Evolutionary conservation across 2,113 vertebrate genomes (phyloP).

Genomic region (Heloderma charlesbogerti): DNA sequence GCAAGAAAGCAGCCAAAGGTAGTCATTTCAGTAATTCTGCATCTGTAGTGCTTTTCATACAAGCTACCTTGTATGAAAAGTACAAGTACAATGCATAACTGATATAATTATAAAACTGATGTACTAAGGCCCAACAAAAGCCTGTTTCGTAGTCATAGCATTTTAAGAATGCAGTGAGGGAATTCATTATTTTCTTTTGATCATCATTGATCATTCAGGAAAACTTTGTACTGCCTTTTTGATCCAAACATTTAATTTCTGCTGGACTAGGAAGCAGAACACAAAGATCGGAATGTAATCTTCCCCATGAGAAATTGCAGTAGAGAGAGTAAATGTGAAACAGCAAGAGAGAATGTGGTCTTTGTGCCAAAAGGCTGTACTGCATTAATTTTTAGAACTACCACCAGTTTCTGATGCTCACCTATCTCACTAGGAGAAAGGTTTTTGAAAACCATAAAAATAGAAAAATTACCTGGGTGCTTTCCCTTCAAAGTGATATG

Average conservation of each 20-base stretch:
- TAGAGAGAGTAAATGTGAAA: neutral
- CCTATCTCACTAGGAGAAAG: rapidly evolving
- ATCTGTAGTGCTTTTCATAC: neutral
- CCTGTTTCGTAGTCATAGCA: neutral
- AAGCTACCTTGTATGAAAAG: neutral
- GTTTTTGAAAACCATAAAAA: neutral
- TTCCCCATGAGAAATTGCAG: neutral
- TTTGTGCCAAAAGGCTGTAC: neutral
- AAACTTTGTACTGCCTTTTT: neutral
- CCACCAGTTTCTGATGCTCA: neutral
- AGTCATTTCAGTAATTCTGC: neutral
- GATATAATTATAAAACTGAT: neutral
- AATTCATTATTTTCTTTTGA: neutral
- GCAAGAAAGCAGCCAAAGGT: neutral
- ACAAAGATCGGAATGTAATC: neutral
- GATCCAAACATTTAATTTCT: neutral
- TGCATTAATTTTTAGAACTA: neutral
- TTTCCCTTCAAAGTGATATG: constrained; percentile 86
- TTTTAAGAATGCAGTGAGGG: neutral
- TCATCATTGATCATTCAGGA: neutral
- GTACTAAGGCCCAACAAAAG: neutral
- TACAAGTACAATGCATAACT: neutral
- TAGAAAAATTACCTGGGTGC: constrained; percentile 78
- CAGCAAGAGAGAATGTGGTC: neutral
- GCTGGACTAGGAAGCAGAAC: neutral